Evolutionary conservation across 2,888 invertebrate species (phyloP), one percentile per base, ranked within the genome.

Genomic region (Adela reaumurella): DNA sequence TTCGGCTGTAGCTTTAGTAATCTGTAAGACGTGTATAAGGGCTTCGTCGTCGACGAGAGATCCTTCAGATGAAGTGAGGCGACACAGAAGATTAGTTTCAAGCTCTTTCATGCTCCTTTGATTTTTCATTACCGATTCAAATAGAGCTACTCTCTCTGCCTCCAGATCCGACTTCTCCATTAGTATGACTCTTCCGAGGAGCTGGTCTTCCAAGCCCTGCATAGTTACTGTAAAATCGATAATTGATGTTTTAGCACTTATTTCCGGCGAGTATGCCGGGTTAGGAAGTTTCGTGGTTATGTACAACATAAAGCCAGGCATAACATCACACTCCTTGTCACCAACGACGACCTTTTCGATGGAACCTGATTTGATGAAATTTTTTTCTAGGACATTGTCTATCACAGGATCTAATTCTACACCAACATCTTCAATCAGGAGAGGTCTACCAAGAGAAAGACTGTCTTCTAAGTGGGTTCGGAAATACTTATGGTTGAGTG

Each of bases 181-280:
- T 17, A 95, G 71, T 62, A 97, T 97, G 0, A 97, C 97, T 53
- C 97, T 82, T 2, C 93, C 97, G 19, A 97, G 71, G 4, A 97
- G 73, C 64, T 97, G 97, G 70, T 97, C 97, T 72, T 97, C 97
- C 20, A 97, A 73, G 10, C 97, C 97, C 62, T 92, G 86, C 90
- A 95, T 95, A 2, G 97, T 97, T 1, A 97, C 97, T 1, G 97
- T 97, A 63, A 97, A 97, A 67, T 97, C 97, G 58, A 97, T 97
- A 49, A 97, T 95, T 0, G 96, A 94, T 0, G 96, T 96, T 67
- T 95, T 95, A 1, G 97, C 97, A 60, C 94, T 94, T 55, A 97
- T 89, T 79, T 97, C 97, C 0, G 97, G 97, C 14, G 96, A 95
- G 68, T 97, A 97, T 0, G 95, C 90, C 0, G 97, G 97, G 74